These are phyloP conservation scores for Pachycephala philippinensis DNA, from an alignment of 2,113 vertebrate genomes.

Conservation along the genomic window DNA sequence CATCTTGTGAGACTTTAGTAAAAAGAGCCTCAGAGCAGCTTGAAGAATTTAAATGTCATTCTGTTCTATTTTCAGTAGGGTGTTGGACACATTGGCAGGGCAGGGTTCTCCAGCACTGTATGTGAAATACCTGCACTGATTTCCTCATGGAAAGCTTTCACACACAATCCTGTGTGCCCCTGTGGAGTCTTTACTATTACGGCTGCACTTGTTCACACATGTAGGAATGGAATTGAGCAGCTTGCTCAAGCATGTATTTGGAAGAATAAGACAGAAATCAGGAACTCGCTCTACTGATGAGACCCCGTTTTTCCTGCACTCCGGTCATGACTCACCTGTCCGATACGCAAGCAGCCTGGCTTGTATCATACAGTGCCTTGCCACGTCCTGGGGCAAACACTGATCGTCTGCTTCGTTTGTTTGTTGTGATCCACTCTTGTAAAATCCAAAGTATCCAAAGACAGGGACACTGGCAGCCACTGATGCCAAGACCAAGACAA, in stretches of 20 bases:
- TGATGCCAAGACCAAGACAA: constrained; percentile 83
- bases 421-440: constrained; percentile 56
- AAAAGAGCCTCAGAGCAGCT: not conserved
- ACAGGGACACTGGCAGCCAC: constrained; percentile 85
- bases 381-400: constrained; percentile 80
- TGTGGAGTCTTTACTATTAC: not conserved
- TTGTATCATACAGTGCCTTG: constrained; percentile 89
- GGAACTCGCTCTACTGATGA: not conserved
- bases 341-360: constrained; percentile 86
- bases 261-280: not conserved
- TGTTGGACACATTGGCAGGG: not conserved
- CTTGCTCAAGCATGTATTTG: not conserved
- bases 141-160: not conserved
- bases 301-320: not conserved
- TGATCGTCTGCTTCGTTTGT: constrained; percentile 48
- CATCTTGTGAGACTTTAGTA: not conserved
- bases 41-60: not conserved
- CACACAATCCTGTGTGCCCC: not conserved
- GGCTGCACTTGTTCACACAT: not conserved
- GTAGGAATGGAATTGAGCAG: not conserved
- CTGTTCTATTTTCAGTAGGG: not conserved
- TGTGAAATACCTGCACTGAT: not conserved
- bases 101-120: not conserved
- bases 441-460: constrained; percentile 81
- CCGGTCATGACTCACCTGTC: constrained; percentile 79